Conservation (phyloP, 1,140 invertebrate genomes). For the Ruditapes philippinarum region DNA sequence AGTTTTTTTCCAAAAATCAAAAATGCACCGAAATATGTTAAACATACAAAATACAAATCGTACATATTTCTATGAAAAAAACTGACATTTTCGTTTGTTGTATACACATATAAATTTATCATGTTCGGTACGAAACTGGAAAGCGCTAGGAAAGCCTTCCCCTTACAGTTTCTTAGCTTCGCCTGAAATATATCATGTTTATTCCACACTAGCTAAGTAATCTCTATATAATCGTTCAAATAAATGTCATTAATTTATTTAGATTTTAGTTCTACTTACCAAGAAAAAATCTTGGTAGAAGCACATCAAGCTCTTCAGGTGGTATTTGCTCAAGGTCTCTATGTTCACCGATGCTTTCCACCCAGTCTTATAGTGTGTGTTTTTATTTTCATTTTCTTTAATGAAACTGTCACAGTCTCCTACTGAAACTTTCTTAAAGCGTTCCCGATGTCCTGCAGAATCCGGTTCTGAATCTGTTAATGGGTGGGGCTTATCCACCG, state of each 20-base stretch:
- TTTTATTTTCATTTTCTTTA: conserved; percentile 1
- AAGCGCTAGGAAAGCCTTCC: too few species aligned
- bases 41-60: conserved; percentile 14
- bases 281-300: background rate
- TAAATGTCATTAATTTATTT: too few species aligned
- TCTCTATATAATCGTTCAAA: too few species aligned
- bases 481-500: background rate
- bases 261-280: background rate
- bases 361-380: background rate
- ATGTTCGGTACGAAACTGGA: too few species aligned
- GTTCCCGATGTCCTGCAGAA: background rate
- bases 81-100: too few species aligned
- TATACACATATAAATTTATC: too few species aligned
- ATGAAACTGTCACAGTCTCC: conserved; percentile 41
- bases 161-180: too few species aligned
- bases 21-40: background rate
- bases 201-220: too few species aligned
- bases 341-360: background rate
- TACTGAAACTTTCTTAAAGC: conserved; percentile 6
- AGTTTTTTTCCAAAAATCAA: background rate
- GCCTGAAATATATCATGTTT: too few species aligned
- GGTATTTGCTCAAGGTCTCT: background rate
- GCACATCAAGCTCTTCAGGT: background rate
- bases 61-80: conserved; percentile 21
- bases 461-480: conserved; percentile 3